A percentile compares a stretch with the other conserved stretches of the same genome.
These are phyloP conservation scores for Lepilemur ruficaudatus DNA, from an alignment of 2,797 vertebrate genomes.

Conservation along the genomic window DNA sequence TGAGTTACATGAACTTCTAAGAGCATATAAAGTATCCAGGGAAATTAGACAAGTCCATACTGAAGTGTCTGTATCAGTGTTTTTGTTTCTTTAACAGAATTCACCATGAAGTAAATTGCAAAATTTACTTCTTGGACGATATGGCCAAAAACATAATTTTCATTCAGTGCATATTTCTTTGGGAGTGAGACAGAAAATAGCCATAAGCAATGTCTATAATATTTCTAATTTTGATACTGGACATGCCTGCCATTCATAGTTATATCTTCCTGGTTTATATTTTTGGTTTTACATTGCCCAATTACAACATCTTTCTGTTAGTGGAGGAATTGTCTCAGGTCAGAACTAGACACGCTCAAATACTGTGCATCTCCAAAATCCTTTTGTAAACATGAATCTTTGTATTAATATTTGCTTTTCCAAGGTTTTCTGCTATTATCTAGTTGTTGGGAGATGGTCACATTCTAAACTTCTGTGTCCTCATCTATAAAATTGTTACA, in stretches of 20 bases:
- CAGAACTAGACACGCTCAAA: not conserved
- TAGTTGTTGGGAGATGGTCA: not conserved
- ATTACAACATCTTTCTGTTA: not conserved
- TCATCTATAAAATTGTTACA: not conserved
- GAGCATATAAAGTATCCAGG: not conserved
- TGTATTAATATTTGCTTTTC: not conserved
- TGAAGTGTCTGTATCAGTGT: not conserved
- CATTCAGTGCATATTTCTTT: not conserved
- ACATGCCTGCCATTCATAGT: not conserved
- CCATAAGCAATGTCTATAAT: not conserved
- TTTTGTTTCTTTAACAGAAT: not conserved
- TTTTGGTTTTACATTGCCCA: not conserved
- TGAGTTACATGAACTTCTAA: not conserved
- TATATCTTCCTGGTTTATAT: not conserved
- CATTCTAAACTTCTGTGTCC: not conserved
- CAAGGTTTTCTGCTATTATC: not conserved
- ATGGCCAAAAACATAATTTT: not conserved
- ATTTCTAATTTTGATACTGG: slow-evolving; percentile 1
- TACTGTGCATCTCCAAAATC: not conserved
- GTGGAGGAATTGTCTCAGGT: not conserved
- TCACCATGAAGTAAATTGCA: not conserved
- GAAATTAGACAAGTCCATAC: not conserved
- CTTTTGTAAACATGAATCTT: not conserved
- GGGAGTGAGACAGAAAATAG: not conserved
- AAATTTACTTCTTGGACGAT: slow-evolving; percentile 11